phyloP scores from a whole-genome alignment of 2,888 invertebrate species.

The Perdita meconis region DNA sequence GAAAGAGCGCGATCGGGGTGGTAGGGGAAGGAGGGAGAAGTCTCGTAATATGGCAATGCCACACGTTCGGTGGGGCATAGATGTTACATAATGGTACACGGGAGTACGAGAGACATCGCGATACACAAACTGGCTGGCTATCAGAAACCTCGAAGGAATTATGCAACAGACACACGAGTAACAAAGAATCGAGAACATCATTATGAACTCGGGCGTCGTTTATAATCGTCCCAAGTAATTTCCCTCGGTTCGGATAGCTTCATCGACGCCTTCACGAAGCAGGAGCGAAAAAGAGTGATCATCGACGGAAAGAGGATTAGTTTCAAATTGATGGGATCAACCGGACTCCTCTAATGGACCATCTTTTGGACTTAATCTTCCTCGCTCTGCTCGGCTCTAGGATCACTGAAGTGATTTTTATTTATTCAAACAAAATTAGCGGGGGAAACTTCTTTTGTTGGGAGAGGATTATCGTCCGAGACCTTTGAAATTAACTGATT shows the following conservation, averaged over 20 bases:
- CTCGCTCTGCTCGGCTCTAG: no score
- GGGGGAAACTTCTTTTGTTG: no score
- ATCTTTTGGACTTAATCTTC: no score
- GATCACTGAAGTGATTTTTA: no score
- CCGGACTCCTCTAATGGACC: no score
- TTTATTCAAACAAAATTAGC: no score
- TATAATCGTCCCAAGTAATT: neutral
- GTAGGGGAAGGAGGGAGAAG: conserved; percentile 44
- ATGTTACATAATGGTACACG: conserved; percentile 67
- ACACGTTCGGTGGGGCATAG: conserved; percentile 65
- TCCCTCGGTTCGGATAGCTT: neutral
- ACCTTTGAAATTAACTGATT: no score
- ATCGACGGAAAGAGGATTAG: neutral
- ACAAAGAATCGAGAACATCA: conserved; percentile 65
- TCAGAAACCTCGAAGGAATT: conserved; percentile 71
- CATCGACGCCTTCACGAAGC: neutral
- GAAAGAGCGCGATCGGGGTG: conserved; percentile 2
- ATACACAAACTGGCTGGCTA: conserved; percentile 70
- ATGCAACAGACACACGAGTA: conserved; percentile 67
- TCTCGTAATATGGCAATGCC: conserved; percentile 75
- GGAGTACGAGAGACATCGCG: conserved; percentile 68
- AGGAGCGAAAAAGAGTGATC: neutral
- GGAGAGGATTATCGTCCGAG: no score
- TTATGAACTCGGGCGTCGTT: conserved; percentile 45
- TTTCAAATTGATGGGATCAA: neutral